Evolutionary conservation across 1,140 invertebrate genomes (phyloP).

Genomic region (Caerostris darwini): DNA sequence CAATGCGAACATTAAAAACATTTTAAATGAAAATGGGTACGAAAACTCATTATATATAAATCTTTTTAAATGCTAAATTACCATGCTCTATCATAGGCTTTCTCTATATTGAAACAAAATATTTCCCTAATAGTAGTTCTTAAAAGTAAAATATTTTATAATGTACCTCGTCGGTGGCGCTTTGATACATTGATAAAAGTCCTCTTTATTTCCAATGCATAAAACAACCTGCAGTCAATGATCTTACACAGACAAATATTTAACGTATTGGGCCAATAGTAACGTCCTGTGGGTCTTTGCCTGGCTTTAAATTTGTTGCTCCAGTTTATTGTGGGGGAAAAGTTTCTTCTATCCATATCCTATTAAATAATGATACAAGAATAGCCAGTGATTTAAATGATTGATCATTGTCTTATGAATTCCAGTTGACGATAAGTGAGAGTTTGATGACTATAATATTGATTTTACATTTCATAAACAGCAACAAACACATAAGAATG

Average conservation of each 20-base stretch:
- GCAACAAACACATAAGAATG: not conserved
- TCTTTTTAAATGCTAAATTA: constrained; percentile 80
- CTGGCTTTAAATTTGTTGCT: not conserved
- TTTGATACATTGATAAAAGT: not conserved
- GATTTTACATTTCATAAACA: not conserved
- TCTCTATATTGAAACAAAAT: constrained; percentile 73
- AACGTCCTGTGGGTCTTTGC: not conserved
- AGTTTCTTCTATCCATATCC: not conserved
- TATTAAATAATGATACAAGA: not conserved
- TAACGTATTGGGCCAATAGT: not conserved
- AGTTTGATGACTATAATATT: not conserved
- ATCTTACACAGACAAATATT: not conserved
- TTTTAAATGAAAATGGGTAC: constrained; percentile 43
- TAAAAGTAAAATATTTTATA: not conserved
- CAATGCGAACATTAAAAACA: constrained; percentile 37
- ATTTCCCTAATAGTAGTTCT: not conserved
- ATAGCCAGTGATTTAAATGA: not conserved
- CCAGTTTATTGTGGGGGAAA: not conserved
- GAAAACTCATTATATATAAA: constrained; percentile 76
- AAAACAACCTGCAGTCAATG: not conserved
- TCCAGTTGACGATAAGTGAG: not conserved
- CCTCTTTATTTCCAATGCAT: not conserved
- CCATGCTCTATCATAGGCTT: constrained; percentile 82
- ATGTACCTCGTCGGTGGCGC: not conserved
- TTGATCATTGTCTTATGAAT: too few species aligned